Percentiles rank a stretch among this genome's conserved stretches.
phyloP scores from a whole-genome alignment of 2,888 invertebrate species.

The Nebria brevicollis region DNA sequence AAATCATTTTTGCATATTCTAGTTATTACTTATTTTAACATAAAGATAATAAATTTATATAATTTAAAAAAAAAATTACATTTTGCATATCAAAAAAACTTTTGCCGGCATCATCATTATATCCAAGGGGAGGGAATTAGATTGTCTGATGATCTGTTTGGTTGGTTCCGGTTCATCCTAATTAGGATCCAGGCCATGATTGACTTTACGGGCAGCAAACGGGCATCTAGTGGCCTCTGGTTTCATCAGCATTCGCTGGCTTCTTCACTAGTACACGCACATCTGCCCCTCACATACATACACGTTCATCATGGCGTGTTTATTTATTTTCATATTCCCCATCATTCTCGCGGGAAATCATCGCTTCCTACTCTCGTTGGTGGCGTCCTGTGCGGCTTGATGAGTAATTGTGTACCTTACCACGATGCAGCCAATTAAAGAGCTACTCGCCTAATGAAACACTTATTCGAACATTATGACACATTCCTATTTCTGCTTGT shows the following conservation, averaged over 20 bases:
- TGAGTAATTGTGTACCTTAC: constrained; percentile 7
- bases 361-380: neutral
- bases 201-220: neutral
- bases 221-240: neutral
- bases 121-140: neutral
- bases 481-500: neutral
- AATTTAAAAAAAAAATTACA: constrained; percentile 5
- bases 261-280: neutral
- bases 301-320: constrained; percentile 1
- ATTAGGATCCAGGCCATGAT: constrained; percentile 13
- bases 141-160: neutral
- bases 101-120: constrained; percentile 9
- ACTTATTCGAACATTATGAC: neutral
- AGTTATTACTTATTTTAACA: no score
- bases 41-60: neutral
- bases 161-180: constrained; percentile 16
- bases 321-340: constrained; percentile 29
- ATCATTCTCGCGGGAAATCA: constrained; percentile 28
- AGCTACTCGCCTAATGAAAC: neutral
- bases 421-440: constrained; percentile 14
- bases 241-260: neutral
- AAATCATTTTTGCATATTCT: no score
- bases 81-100: constrained; percentile 6
- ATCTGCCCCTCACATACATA: neutral
- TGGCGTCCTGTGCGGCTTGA: neutral